Evolutionary conservation across 2,797 vertebrate species (phyloP).

Genomic region (Paedocypris micromegethes): DNA sequence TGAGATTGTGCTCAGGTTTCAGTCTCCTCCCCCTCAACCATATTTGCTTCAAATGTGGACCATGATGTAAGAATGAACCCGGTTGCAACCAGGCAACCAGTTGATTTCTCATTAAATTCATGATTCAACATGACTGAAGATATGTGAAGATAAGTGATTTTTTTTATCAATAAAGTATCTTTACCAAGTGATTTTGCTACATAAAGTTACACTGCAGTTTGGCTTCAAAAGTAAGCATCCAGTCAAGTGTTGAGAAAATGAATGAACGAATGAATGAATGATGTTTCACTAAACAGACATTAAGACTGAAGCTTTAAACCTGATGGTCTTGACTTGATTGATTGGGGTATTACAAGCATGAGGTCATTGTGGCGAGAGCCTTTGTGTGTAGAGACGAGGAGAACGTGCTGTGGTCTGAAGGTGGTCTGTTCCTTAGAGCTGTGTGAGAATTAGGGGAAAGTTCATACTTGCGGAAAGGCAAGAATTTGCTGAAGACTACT

Average conservation of each 20-base stretch:
- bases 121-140: not conserved
- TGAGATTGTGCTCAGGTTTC: constrained; percentile 68
- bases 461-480: constrained; percentile 58
- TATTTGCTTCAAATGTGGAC: constrained; percentile 53
- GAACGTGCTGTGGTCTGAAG: constrained; percentile 37
- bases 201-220: not conserved
- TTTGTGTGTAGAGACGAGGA: constrained; percentile 33
- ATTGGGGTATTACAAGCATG: not conserved
- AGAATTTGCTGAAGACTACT: constrained; percentile 17
- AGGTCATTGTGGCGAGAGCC: constrained; percentile 4
- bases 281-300: too few species aligned
- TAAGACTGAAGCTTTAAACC: too few species aligned
- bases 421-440: constrained; percentile 47
- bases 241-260: too few species aligned
- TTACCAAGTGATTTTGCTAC: not conserved
- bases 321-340: not conserved
- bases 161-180: not conserved
- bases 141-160: not conserved
- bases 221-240: not conserved
- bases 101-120: not conserved
- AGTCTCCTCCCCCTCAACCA: constrained; percentile 52
- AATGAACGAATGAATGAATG: too few species aligned
- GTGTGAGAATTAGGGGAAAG: constrained; percentile 78
- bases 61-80: constrained; percentile 53
- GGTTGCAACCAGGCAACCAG: not conserved